phyloP scores from a whole-genome alignment of 2,888 invertebrate genomes.

The Aphelenchoides bicaudatus region DNA sequence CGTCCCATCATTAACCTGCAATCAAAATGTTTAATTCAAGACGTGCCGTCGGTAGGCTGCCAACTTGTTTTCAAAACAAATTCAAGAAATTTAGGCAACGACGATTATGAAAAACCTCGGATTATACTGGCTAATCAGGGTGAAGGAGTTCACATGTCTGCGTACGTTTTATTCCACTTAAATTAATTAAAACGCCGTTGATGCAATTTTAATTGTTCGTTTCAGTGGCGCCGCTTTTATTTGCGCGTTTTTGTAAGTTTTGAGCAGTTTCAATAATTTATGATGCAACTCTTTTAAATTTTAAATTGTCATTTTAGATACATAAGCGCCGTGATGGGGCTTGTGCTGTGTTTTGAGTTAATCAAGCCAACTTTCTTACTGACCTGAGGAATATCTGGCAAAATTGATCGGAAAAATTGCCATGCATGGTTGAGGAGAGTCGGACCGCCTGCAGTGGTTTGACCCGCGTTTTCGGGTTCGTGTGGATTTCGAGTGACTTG shows the following conservation, averaged over 20 bases:
- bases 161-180: background rate
- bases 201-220: background rate
- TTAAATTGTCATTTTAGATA: slow-evolving; percentile 32
- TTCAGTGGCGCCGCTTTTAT: slow-evolving; percentile 37
- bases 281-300: no score
- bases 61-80: background rate
- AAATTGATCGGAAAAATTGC: slow-evolving; percentile 14
- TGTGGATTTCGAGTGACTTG: background rate
- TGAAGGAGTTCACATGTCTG: background rate
- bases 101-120: background rate
- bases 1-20: background rate
- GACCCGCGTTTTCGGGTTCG: background rate
- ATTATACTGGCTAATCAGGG: background rate
- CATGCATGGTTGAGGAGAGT: background rate
- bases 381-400: slow-evolving; percentile 13
- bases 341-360: slow-evolving; percentile 45
- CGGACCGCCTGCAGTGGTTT: background rate
- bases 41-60: slow-evolving; percentile 23
- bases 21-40: slow-evolving; percentile 26
- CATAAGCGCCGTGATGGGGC: slow-evolving; percentile 39
- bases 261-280: no score
- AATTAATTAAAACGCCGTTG: no score
- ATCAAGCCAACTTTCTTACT: slow-evolving; percentile 37
- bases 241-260: slow-evolving; percentile 26
- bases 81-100: background rate